Conservation (phyloP, 1,140 invertebrate species). For the Polypedilum vanderplanki region DNA sequence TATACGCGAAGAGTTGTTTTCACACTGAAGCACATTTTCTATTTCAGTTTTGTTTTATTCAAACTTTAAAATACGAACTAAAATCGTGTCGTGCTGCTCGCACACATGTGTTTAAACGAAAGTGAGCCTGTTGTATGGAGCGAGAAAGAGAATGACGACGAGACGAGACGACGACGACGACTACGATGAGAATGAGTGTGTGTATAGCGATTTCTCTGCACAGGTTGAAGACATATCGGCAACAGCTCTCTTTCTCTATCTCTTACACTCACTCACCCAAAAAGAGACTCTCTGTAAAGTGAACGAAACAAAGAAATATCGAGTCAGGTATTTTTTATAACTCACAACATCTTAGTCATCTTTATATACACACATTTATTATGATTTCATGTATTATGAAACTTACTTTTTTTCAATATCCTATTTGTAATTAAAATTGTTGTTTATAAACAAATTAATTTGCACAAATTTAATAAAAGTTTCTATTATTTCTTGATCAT, state of each 20-base stretch:
- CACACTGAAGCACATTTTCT: constrained; percentile 28
- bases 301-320: background rate
- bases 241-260: no score
- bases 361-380: background rate
- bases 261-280: background rate
- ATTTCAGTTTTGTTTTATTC: constrained; percentile 24
- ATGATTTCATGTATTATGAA: background rate
- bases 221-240: constrained; percentile 25
- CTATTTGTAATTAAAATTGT: background rate
- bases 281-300: background rate
- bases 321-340: constrained; percentile 22
- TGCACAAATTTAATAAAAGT: no score
- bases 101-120: background rate
- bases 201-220: background rate
- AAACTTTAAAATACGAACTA: background rate
- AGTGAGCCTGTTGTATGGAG: background rate
- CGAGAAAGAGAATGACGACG: background rate
- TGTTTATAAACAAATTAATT: no score
- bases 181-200: no score
- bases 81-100: background rate
- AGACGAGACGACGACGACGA: no score
- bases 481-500: no score
- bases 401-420: background rate
- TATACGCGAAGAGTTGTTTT: background rate
- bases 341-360: background rate